These are phyloP conservation scores for Dryococelus australis DNA, from an alignment of 2,888 invertebrate species.

Conservation along the genomic window DNA sequence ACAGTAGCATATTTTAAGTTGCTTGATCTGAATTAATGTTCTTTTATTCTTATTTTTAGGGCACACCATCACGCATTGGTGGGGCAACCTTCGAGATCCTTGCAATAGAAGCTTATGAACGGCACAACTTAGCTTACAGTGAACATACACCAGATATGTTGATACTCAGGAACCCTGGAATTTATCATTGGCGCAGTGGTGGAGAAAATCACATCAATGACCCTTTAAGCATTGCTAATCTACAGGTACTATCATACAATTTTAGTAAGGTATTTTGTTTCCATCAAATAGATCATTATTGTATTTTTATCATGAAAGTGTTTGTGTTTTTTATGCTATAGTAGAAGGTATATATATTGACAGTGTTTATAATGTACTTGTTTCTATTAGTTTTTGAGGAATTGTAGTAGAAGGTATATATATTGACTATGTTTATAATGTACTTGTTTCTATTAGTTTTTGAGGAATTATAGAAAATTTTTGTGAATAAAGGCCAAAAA, in stretches of 20 bases:
- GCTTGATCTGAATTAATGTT: constrained; percentile 31
- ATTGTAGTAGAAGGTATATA: no score
- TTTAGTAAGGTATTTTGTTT: not conserved
- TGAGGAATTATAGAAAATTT: no score
- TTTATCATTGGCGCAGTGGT: constrained; percentile 95
- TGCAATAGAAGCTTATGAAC: constrained; percentile 83
- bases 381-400: no score
- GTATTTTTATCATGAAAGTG: no score
- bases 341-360: no score
- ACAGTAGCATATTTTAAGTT: not conserved
- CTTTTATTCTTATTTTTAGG: constrained; percentile 54
- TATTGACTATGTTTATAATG: no score
- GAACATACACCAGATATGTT: constrained; percentile 72
- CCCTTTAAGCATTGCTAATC: constrained; percentile 81
- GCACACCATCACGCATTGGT: constrained; percentile 76
- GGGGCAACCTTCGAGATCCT: constrained; percentile 92
- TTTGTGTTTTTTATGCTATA: no score
- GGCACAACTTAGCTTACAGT: constrained; percentile 80
- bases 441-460: no score
- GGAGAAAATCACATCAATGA: constrained; percentile 99
- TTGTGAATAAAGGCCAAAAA: no score
- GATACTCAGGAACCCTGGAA: constrained; percentile 86
- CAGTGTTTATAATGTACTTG: no score
- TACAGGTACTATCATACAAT: constrained; percentile 64
- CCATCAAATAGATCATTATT: no score